Base-by-base conservation (phyloP, 2,113 vertebrate genomes). In the Oncorhynchus gorbuscha region DNA sequence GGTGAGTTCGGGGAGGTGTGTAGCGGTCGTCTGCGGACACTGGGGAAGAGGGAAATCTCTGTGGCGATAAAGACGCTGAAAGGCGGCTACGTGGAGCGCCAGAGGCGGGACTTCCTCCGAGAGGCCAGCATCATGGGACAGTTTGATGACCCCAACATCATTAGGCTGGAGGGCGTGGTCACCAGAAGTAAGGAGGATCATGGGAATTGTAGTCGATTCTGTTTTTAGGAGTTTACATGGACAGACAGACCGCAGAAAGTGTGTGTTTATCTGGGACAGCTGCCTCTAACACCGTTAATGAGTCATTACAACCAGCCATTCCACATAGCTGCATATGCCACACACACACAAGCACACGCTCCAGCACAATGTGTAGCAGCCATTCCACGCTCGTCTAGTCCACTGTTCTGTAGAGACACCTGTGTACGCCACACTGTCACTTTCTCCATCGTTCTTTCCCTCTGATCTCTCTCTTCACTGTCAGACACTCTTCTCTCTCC, bases 51-150 rank as follows among this genome's bases (percentile, higher is more conserved):
- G 83, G 97, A 98, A 89, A 97, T 97, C n/a, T 93, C 95, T 3
- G 97, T 98, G 79, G 97, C 97, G 6, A 98, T 98, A 81, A 98
- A 98, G 92, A 98, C 97, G 5, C 88, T 98, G 16, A 98, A 98
- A 89, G 95, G 95, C 1, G 96, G 96, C 35, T 96, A 98, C 1
- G 81, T 97, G 81, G 97, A 98, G 85, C 93, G 93, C 2, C 97
- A 98, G 88, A 94, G 97, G 83, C 93, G 94, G 87, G 97, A 98
- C 89, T 98, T 98, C 91, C 92, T 98, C 76, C 92, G 96, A 65
- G 97, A 98, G 91, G 97, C 96, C 0, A 97, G 95, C 74, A 98
- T 98, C 88, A 98, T 98, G 97, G 97, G 97, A 75, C 96, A 98
- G 74, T 98, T 97, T 87, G 96, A 98, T 86, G 95, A 98, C 76